These are phyloP conservation scores for Alectoris magna DNA, from an alignment of 2,797 vertebrate species.

Conservation along the genomic window DNA sequence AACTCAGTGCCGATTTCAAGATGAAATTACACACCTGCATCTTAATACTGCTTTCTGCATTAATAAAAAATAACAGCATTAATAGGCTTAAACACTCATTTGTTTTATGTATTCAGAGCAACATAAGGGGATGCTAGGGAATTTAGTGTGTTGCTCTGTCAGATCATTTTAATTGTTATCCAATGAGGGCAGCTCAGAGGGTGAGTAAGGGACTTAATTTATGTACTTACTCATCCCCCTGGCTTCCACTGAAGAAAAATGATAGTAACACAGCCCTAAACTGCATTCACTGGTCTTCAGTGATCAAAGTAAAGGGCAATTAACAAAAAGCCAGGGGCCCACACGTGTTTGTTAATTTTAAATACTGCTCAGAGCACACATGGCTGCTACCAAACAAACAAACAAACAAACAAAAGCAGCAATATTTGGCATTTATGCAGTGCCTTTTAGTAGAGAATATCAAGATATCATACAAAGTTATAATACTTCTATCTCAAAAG, in stretches of 20 bases:
- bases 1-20: slow-evolving; percentile 1
- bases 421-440: neutral
- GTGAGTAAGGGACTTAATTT: slow-evolving; percentile 48
- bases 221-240: slow-evolving; percentile 36
- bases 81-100: slow-evolving; percentile 35
- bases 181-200: slow-evolving; percentile 56
- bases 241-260: slow-evolving; percentile 51
- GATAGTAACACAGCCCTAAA: slow-evolving; percentile 30
- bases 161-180: slow-evolving; percentile 63
- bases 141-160: slow-evolving; percentile 27
- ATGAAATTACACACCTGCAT: slow-evolving; percentile 23
- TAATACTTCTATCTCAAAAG: neutral
- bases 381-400: neutral
- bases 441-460: neutral
- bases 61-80: slow-evolving; percentile 58
- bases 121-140: slow-evolving; percentile 34
- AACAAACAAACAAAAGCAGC: neutral
- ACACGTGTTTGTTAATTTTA: slow-evolving; percentile 18
- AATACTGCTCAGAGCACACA: slow-evolving; percentile 16
- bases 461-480: neutral
- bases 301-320: slow-evolving; percentile 51
- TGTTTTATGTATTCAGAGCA: slow-evolving; percentile 45
- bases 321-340: slow-evolving; percentile 18
- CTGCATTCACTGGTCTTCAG: slow-evolving; percentile 9
- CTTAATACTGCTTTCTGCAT: slow-evolving; percentile 26